Conservation (phyloP, 2,888 invertebrate species). For the Orgyia antiqua region DNA sequence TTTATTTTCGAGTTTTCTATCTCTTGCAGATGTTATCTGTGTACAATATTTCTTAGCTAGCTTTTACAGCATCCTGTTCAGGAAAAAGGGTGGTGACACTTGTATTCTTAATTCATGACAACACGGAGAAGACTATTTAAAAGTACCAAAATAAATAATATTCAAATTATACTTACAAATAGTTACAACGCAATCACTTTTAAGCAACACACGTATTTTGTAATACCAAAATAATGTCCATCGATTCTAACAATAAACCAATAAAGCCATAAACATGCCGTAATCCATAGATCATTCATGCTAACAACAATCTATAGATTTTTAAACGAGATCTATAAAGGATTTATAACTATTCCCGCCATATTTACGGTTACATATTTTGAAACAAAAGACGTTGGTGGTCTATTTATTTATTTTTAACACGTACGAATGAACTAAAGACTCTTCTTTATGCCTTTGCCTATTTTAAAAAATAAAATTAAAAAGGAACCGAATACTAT, state of each 20-base stretch:
- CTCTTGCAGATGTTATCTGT: too few species aligned
- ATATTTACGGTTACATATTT: conserved; percentile 45
- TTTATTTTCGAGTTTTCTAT: too few species aligned
- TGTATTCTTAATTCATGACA: too few species aligned
- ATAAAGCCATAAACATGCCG: conserved; percentile 34
- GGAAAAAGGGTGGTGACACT: too few species aligned
- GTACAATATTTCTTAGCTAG: too few species aligned
- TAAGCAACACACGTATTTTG: conserved; percentile 7
- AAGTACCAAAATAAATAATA: too few species aligned
- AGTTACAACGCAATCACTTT: background rate
- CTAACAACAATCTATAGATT: conserved; percentile 33
- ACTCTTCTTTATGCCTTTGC: conserved; percentile 31
- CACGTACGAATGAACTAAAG: conserved; percentile 17
- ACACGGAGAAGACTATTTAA: too few species aligned
- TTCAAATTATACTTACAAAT: too few species aligned
- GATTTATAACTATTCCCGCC: conserved; percentile 37
- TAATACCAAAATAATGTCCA: conserved; percentile 12
- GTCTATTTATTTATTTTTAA: conserved; percentile 35
- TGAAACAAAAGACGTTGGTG: conserved; percentile 40
- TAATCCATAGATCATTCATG: conserved; percentile 45
- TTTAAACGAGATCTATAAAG: conserved; percentile 43
- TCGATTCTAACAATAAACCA: too few species aligned
- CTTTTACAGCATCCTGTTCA: too few species aligned
- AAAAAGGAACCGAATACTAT: too few species aligned
- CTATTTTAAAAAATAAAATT: conserved; percentile 1